Base-by-base conservation (phyloP, 2,888 invertebrate genomes). In the Elysia crispata region DNA sequence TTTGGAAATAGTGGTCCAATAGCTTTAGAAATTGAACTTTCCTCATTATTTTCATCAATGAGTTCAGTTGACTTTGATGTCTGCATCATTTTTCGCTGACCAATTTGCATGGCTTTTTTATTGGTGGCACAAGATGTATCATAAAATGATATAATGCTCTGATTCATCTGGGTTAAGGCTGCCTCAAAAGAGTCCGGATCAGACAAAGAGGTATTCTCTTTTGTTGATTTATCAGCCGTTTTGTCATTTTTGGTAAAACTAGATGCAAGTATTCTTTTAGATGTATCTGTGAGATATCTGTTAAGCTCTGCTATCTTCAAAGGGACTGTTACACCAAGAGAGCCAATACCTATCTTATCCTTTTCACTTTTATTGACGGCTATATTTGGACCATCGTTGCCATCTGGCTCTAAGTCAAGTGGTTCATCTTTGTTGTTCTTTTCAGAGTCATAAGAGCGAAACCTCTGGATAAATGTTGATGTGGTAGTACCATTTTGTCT, bases 121-220 rank as follows among this genome's bases (percentile, higher is more conserved):
- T 76, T 25, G 25, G 33, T 60, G 5, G 66, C 67, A 30, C 70
- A 57, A 23, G 78, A 75, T 64, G 85, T 78, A 64, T 83, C 82
- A 79, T 85, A 85, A 69, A 76, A 85, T 8, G 84, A 81, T 20
- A 81, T 66, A 50, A 86, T 82, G 69, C 86, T 86, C 60, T 83
- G 70, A 66, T 85, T 82, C 1, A 84, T 85, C 31, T 85, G 83
- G 66, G 82, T 64, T 66, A 85, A 81, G n/a, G 82, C 79, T 15
- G 81, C 75, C 70, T 80, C 82, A 60, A 85, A 80, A 15, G 82
- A 80, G 75, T 76, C 54, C 25, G 62, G 64, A n/a, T 31, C 33
- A 1, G 49, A 6, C 11, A 31, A 25, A 30, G 28, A 41, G 20
- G 41, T 28, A 62, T 8, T 13, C 25, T 76, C 60, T 3, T 69